Conservation (phyloP, 1,140 invertebrate species). For the Luehdorfia chinensis region DNA sequence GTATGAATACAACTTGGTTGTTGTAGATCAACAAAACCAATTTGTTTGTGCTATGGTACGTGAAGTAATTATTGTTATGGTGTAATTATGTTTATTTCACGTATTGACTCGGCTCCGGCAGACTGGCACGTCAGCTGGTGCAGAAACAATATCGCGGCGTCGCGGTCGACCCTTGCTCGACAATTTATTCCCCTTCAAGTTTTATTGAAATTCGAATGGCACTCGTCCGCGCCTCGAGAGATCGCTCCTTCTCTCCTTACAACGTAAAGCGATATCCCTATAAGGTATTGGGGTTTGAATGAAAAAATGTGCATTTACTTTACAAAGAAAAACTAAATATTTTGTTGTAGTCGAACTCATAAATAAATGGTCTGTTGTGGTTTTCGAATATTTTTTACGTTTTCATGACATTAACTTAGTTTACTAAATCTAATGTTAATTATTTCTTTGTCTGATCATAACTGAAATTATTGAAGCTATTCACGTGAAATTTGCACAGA, state of each 20-base stretch:
- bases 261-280: neutral
- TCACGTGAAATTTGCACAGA: too few relatives aligned
- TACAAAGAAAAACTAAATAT: too few relatives aligned
- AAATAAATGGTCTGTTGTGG: too few relatives aligned
- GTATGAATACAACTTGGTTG: too few relatives aligned
- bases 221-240: conserved; percentile 23
- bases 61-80: conserved; percentile 7
- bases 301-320: too few relatives aligned
- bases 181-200: conserved; percentile 47
- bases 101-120: conserved; percentile 11
- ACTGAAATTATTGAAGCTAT: too few relatives aligned
- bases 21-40: too few relatives aligned
- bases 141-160: conserved; percentile 33
- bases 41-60: neutral
- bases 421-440: too few relatives aligned
- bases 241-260: conserved; percentile 1
- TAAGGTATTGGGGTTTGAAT: neutral
- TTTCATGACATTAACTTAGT: too few relatives aligned
- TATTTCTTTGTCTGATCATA: too few relatives aligned
- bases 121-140: conserved; percentile 36
- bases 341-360: too few relatives aligned
- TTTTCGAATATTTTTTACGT: too few relatives aligned
- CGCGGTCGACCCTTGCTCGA: conserved; percentile 1
- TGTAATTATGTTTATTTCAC: conserved; percentile 13
- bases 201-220: conserved; percentile 51